A percentile compares a stretch with the other conserved stretches of the same genome.
Conservation (phyloP, 2,113 vertebrate species). For the Clinocottus analis region DNA sequence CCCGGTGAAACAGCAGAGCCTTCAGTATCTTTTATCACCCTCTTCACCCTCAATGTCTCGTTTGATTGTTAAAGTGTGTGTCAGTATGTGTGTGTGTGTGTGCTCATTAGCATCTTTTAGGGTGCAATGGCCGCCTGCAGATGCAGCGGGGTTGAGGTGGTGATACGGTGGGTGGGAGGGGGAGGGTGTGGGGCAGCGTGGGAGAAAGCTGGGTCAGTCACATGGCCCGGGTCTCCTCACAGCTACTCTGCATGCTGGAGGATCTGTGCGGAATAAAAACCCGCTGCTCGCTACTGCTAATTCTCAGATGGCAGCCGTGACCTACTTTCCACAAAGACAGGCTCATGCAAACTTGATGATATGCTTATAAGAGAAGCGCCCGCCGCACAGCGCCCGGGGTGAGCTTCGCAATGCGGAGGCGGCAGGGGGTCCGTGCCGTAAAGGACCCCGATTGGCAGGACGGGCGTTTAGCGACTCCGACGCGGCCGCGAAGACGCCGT, state of each 20-base stretch:
- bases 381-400: conserved; percentile 56
- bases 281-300: conserved; percentile 63
- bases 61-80: conserved; percentile 77
- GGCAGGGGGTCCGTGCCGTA: conserved; percentile 40
- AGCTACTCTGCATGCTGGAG: conserved; percentile 43
- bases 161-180: conserved; percentile 48
- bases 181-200: too few species aligned
- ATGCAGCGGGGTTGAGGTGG: conserved; percentile 58
- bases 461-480: conserved; percentile 37
- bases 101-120: conserved; percentile 77
- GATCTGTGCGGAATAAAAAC: conserved; percentile 63
- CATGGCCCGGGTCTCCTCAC: conserved; percentile 63
- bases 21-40: conserved; percentile 61
- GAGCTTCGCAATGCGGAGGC: conserved; percentile 48
- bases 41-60: conserved; percentile 78
- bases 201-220: conserved; percentile 73
- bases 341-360: conserved; percentile 83
- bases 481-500: conserved; percentile 39
- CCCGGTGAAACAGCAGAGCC: conserved; percentile 70
- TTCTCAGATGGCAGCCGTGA: conserved; percentile 81
- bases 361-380: conserved; percentile 69
- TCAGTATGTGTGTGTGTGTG: background rate
- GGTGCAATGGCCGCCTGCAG: conserved; percentile 59
- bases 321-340: conserved; percentile 81
- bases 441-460: conserved; percentile 37